Conservation (phyloP, 2,888 invertebrate genomes). For the Baccha elongata region DNA sequence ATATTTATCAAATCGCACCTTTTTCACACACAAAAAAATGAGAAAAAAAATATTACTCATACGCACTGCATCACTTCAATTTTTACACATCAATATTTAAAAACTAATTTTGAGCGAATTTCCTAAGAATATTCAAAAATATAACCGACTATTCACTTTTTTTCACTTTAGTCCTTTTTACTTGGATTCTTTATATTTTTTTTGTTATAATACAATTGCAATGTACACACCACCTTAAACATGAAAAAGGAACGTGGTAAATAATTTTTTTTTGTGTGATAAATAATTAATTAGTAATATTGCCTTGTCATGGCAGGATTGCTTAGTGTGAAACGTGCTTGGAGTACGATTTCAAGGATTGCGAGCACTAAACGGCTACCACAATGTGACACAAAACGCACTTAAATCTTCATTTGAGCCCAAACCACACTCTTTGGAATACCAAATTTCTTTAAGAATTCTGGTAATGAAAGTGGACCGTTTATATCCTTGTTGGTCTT, state of each 20-base stretch:
- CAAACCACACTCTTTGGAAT: neutral
- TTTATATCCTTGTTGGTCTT: neutral
- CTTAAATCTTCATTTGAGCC: constrained; percentile 47
- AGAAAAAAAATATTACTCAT: constrained; percentile 22
- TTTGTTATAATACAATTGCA: constrained; percentile 16
- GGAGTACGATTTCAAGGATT: constrained; percentile 19
- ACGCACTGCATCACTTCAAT: constrained; percentile 38
- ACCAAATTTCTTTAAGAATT: constrained; percentile 7
- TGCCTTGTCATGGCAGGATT: constrained; percentile 14
- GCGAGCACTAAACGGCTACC: constrained; percentile 20
- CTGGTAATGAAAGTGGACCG: neutral
- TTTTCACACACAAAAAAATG: neutral
- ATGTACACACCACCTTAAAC: constrained; percentile 34
- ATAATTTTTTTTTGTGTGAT: constrained; percentile 41
- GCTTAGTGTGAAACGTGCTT: constrained; percentile 18
- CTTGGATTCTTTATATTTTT: constrained; percentile 15
- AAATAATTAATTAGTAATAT: constrained; percentile 61
- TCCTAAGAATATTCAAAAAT: constrained; percentile 53
- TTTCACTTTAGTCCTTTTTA: constrained; percentile 29
- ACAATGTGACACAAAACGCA: constrained; percentile 39
- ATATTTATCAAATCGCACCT: constrained; percentile 23
- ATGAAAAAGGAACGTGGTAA: constrained; percentile 46
- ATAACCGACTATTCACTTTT: neutral
- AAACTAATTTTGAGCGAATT: constrained; percentile 58
- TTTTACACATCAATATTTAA: constrained; percentile 59